Conservation (phyloP, 2,888 invertebrate species). For the Mesopsocus fuscifrons region DNA sequence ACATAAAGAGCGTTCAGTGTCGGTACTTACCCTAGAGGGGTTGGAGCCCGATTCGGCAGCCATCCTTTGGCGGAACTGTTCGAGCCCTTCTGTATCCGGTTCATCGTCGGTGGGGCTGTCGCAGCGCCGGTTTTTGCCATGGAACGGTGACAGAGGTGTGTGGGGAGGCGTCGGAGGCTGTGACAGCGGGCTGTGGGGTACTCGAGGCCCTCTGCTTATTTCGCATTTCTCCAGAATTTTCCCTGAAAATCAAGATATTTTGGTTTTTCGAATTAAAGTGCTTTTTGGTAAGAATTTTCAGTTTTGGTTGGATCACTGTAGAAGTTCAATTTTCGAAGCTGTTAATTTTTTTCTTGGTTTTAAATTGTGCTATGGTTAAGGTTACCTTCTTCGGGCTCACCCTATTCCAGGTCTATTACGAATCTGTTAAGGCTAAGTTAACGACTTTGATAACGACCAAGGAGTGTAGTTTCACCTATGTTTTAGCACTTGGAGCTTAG, state of each 20-base stretch:
- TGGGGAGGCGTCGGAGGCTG: conserved; percentile 6
- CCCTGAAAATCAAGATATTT: background rate
- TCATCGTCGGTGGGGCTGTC: conserved; percentile 1
- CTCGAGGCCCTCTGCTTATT: background rate
- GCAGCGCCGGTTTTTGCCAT: background rate
- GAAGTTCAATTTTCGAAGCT: too few species aligned
- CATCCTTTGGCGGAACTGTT: conserved; percentile 2
- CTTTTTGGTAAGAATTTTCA: too few species aligned
- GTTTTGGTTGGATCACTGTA: too few species aligned
- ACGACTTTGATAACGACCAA: too few species aligned
- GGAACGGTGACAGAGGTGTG: conserved; percentile 2
- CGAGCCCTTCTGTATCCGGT: background rate
- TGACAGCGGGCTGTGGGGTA: conserved; percentile 1
- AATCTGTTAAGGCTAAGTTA: too few species aligned
- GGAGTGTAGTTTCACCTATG: too few species aligned
- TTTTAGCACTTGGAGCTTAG: too few species aligned
- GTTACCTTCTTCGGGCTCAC: too few species aligned
- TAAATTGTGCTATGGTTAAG: too few species aligned
- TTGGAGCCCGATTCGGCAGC: background rate
- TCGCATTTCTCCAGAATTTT: conserved; percentile 7
- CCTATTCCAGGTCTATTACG: too few species aligned
- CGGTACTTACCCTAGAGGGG: conserved; percentile 8
- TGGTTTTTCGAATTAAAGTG: background rate
- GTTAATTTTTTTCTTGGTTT: too few species aligned
- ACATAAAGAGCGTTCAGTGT: too few species aligned